Base-by-base conservation (phyloP, 2,888 invertebrate species). In the Serripes groenlandicus region DNA sequence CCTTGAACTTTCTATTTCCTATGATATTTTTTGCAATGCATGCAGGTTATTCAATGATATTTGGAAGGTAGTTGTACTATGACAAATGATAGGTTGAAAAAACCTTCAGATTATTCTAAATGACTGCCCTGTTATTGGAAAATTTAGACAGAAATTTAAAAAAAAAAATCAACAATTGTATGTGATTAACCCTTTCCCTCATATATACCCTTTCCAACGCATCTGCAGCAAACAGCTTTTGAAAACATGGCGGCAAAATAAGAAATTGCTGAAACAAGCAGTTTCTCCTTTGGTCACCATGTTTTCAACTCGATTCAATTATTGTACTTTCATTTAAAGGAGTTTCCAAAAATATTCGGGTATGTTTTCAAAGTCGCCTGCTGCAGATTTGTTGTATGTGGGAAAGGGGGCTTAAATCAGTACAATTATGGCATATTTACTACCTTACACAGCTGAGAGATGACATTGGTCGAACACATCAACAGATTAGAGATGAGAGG, bases 401-500 rank as follows among this genome's bases (percentile, higher is more conserved):
- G n/a, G n/a, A n/a, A n/a, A n/a, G n/a, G n/a, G n/a, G n/a, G n/a
- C n/a, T n/a, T n/a, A n/a, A n/a, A n/a, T n/a, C n/a, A n/a, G n/a
- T n/a, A n/a, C n/a, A n/a, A n/a, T n/a, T n/a, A 42, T 42, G 42
- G 9, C 18, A 18, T 78, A 21, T 78, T 42, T 35, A 34, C 30
- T 2, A 35, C 68, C n/a, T n/a, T n/a, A n/a, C 37, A 34, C 81
- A 93, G 93, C 75, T 93, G 62, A 84, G 92, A 60, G 91, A 90
- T 49, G 93, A 93, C 71, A 87, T 93, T 32, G 91, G 91, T 54
- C 87, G 89, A 34, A 93, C 93, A 0, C 85, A 90, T 23, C 91
- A 91, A 62, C 89, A 92, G 83, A 88, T 93, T n/a, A 76, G 89
- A 62, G 91, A 92, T 23, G 93, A 93, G 71, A 85, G 89, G 71